A percentile compares a stretch with the other conserved stretches of the same genome.
These are phyloP conservation scores for Nothobranchius kuhntae DNA, from an alignment of 2,113 vertebrate genomes.

Conservation along the genomic window DNA sequence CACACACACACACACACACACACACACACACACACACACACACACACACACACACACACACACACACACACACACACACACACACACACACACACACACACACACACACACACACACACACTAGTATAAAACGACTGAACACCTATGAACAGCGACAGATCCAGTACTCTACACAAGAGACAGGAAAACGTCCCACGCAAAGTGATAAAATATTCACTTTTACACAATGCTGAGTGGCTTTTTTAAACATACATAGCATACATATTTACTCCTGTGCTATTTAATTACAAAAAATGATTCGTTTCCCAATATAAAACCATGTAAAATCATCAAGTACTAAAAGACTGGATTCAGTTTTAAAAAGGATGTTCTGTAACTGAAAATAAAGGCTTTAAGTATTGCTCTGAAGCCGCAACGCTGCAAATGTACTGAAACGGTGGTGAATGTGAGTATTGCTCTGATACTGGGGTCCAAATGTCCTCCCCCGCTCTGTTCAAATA, in stretches of 20 bases:
- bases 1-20: too few species aligned
- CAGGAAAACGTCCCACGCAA: slow-evolving; percentile 36
- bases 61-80: too few species aligned
- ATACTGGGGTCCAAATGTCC: slow-evolving; percentile 68
- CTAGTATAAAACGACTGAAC: slow-evolving; percentile 13
- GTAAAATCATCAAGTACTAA: slow-evolving; percentile 77
- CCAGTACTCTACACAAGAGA: slow-evolving; percentile 14
- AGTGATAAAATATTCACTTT: slow-evolving; percentile 51
- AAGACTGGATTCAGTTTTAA: slow-evolving; percentile 41
- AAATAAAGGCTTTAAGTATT: slow-evolving; percentile 76
- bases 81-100: too few species aligned
- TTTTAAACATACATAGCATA: slow-evolving; percentile 37
- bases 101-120: too few species aligned
- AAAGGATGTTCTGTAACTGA: slow-evolving; percentile 65
- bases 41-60: too few species aligned
- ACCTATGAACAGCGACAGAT: slow-evolving; percentile 25
- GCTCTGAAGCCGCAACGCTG: slow-evolving; percentile 70
- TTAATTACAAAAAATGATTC: slow-evolving; percentile 75
- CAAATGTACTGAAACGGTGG: slow-evolving; percentile 46
- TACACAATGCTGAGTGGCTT: slow-evolving; percentile 52
- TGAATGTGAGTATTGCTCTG: slow-evolving; percentile 77
- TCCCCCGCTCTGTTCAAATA: slow-evolving; percentile 80
- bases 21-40: too few species aligned
- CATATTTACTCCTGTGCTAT: slow-evolving; percentile 54
- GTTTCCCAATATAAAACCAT: slow-evolving; percentile 75